Conservation (phyloP, 64 coral and sea anemone species). For the Anthopleura sola region DNA sequence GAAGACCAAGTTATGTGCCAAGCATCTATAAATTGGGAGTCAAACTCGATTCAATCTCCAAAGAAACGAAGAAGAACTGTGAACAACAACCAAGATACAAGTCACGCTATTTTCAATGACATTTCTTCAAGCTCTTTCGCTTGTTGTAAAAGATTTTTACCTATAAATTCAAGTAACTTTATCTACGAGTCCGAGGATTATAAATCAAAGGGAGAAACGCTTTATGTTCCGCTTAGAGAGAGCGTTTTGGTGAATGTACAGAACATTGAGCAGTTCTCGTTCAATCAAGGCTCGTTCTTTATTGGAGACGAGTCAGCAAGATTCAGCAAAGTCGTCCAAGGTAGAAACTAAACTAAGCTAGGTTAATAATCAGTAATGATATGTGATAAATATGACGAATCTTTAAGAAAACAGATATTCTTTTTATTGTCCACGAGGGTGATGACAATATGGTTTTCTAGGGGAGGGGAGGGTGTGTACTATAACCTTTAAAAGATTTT, state of each 20-base stretch:
- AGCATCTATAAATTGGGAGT: not conserved
- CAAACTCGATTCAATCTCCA: not conserved
- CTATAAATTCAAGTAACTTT: slow-evolving; percentile 18
- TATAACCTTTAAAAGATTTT: too few relatives aligned
- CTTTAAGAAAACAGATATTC: not conserved
- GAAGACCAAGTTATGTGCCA: not conserved
- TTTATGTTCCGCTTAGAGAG: slow-evolving; percentile 36
- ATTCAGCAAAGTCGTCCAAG: slow-evolving; percentile 38
- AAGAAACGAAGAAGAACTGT: not conserved
- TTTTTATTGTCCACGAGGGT: not conserved
- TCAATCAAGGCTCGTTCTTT: slow-evolving; percentile 44
- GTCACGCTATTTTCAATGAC: not conserved
- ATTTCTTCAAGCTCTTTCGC: not conserved
- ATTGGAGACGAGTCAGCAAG: slow-evolving; percentile 44
- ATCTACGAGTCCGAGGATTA: slow-evolving; percentile 78
- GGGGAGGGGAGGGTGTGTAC: too few relatives aligned
- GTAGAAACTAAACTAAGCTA: not conserved
- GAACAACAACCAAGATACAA: not conserved
- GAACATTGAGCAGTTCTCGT: slow-evolving; percentile 70
- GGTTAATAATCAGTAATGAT: not conserved
- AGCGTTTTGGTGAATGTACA: slow-evolving; percentile 53
- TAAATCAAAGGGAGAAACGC: slow-evolving; percentile 71
- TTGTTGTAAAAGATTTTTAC: slow-evolving; percentile 45
- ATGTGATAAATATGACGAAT: not conserved
- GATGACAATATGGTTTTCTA: too few relatives aligned